Evolutionary conservation across 2,888 invertebrate genomes (phyloP).

Genomic region (Harpalus rufipes): DNA sequence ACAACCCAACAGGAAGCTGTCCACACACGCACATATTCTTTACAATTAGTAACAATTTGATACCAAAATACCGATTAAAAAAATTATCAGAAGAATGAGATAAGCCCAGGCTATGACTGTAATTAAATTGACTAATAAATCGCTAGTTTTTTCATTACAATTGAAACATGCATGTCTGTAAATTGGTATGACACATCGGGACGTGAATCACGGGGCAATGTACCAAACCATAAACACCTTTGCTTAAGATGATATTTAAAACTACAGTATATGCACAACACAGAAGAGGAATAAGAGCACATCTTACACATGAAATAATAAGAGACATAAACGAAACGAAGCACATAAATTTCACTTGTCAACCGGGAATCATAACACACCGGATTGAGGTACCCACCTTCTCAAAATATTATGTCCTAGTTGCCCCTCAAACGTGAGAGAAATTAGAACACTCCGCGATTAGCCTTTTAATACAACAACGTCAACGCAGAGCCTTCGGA

Average conservation of each 20-base stretch:
- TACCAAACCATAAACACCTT: conserved; percentile 59
- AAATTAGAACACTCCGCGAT: conserved; percentile 55
- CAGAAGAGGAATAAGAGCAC: conserved; percentile 50
- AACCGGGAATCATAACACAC: conserved; percentile 40
- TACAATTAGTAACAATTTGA: conserved; percentile 61
- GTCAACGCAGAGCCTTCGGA: conserved; percentile 59
- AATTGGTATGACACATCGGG: conserved; percentile 62
- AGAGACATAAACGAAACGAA: conserved; percentile 19
- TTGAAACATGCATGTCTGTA: conserved; percentile 62
- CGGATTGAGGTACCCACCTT: conserved; percentile 51
- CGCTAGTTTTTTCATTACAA: conserved; percentile 30
- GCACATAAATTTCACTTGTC: conserved; percentile 55
- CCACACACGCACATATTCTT: conserved; percentile 58
- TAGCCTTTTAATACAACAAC: conserved; percentile 63
- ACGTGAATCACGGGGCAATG: conserved; percentile 61
- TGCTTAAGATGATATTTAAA: conserved; percentile 39
- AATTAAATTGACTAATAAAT: conserved; percentile 18
- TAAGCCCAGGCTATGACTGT: conserved; percentile 43
- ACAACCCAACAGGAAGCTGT: conserved; percentile 73
- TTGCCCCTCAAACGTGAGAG: conserved; percentile 61
- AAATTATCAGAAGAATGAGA: conserved; percentile 60
- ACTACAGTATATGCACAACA: conserved; percentile 1
- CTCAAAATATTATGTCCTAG: conserved; percentile 55
- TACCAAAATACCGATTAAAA: conserved; percentile 58
- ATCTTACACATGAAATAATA: conserved; percentile 38